Percentiles rank a stretch among this genome's conserved stretches.
phyloP scores from a whole-genome alignment of 2,113 vertebrate genomes.

The Tragulus kanchil region DNA sequence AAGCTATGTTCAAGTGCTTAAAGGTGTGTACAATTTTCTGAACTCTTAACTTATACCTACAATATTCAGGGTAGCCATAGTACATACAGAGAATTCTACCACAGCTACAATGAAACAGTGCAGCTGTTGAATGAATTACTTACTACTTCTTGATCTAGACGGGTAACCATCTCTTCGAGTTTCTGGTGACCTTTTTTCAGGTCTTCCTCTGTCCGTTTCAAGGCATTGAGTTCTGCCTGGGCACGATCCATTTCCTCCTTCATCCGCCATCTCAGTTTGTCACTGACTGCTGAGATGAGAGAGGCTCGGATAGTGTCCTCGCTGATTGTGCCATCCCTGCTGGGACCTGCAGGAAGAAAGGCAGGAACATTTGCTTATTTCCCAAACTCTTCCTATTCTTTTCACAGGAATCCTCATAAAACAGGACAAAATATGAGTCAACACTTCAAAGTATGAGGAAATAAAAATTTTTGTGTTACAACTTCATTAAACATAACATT shows the following conservation, averaged over 20 bases:
- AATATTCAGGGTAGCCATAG: not conserved
- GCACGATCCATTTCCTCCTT: constrained; percentile 99
- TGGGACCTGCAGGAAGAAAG: constrained; percentile 89
- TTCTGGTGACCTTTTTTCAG: constrained; percentile 99
- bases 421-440: not conserved
- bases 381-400: not conserved
- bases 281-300: constrained; percentile 97
- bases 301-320: constrained; percentile 99
- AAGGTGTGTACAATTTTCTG: not conserved
- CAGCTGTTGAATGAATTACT: constrained; percentile 79
- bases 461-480: not conserved
- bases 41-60: not conserved
- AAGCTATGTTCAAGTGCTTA: not conserved
- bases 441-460: not conserved
- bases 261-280: constrained; percentile 99
- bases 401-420: constrained; percentile 27
- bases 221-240: constrained; percentile 97
- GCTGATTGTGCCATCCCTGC: constrained; percentile 96
- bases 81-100: not conserved
- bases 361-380: not conserved
- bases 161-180: constrained; percentile 97
- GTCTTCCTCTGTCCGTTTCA: constrained; percentile 98
- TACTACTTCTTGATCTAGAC: constrained; percentile 98
- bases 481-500: constrained; percentile 41
- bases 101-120: not conserved